These are phyloP conservation scores for Gastracanthus pulcherrimus DNA, from an alignment of 2,888 invertebrate species.

Conservation along the genomic window DNA sequence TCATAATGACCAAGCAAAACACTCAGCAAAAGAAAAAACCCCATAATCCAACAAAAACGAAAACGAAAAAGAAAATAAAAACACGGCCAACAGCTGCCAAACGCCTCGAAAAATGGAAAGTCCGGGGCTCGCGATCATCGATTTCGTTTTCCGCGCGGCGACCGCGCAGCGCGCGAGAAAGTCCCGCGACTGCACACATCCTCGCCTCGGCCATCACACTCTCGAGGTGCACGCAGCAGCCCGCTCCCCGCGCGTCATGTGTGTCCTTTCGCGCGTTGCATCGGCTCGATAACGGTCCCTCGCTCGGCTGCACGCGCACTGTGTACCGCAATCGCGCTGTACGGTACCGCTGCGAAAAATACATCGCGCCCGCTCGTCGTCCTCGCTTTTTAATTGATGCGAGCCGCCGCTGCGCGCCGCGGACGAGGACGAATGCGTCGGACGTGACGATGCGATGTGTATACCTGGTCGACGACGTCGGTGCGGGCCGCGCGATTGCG, in stretches of 20 bases:
- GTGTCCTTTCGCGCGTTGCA: constrained; percentile 44
- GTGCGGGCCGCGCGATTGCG: too few species aligned
- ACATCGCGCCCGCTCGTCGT: not conserved
- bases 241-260: not conserved
- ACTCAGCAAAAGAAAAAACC: not conserved
- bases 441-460: not conserved
- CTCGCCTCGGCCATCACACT: not conserved
- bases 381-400: not conserved
- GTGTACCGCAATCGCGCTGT: constrained; percentile 35
- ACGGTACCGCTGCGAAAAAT: constrained; percentile 31
- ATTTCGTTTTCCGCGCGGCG: constrained; percentile 54
- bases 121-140: constrained; percentile 5
- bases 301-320: not conserved
- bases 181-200: not conserved
- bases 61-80: not conserved
- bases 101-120: constrained; percentile 42
- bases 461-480: too few species aligned
- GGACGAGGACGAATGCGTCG: not conserved
- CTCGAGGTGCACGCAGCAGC: not conserved
- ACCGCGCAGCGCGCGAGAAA: constrained; percentile 17
- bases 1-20: too few species aligned
- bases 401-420: too few species aligned
- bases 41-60: not conserved
- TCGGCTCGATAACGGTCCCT: constrained; percentile 32
- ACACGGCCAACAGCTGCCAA: not conserved